These are phyloP conservation scores for Sphaeridia pumilis DNA, from an alignment of 2,888 invertebrate species.

Conservation along the genomic window DNA sequence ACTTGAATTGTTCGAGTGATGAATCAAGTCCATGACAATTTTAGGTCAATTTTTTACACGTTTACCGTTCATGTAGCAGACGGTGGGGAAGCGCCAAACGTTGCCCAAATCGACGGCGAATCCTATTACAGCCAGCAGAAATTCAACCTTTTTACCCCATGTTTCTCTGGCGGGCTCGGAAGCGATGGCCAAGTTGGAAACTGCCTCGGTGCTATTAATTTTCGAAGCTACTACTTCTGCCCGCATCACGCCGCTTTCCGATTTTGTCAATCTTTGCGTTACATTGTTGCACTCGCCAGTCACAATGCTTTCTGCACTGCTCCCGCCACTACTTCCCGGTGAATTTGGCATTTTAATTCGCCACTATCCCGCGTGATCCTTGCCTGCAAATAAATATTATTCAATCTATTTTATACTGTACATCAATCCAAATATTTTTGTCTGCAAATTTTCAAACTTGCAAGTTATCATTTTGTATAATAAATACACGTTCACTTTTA, in stretches of 20 bases:
- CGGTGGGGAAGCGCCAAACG: constrained; percentile 86
- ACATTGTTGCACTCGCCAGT: constrained; percentile 34
- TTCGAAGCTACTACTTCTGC: constrained; percentile 12
- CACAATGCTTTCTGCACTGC: constrained; percentile 36
- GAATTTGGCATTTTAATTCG: constrained; percentile 32
- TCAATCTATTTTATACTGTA: not conserved
- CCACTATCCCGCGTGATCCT: constrained; percentile 10
- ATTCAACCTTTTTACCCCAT: constrained; percentile 76
- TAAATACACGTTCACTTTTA: no score
- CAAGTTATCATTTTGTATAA: not conserved
- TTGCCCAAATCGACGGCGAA: constrained; percentile 75
- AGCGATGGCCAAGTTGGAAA: constrained; percentile 21
- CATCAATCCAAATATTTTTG: not conserved
- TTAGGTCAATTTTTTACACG: no score
- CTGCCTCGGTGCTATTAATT: constrained; percentile 12
- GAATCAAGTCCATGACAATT: no score
- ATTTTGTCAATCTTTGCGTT: constrained; percentile 29
- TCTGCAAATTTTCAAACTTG: not conserved
- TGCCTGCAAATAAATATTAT: constrained; percentile 6
- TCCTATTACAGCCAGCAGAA: constrained; percentile 63
- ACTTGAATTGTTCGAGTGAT: no score
- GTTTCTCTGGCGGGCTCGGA: constrained; percentile 49
- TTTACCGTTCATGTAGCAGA: constrained; percentile 88
- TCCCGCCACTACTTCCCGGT: constrained; percentile 33
- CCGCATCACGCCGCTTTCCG: constrained; percentile 28